Percentiles rank a stretch among this genome's conserved stretches.
Conservation (phyloP, 64 coral and sea anemone species). For the Porites lutea region DNA sequence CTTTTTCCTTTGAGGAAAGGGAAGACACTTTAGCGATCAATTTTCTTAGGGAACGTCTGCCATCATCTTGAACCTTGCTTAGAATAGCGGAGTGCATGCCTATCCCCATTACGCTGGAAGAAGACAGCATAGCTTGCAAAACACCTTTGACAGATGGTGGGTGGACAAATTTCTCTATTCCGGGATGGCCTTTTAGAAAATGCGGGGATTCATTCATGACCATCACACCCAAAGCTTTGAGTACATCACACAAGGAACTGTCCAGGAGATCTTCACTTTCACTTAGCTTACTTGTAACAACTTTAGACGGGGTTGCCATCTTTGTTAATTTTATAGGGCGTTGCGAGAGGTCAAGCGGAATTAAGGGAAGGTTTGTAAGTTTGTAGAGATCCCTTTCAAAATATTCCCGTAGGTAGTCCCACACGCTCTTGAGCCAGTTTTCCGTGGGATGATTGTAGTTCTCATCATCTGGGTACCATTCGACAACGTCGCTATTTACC, state of each 20-base stretch:
- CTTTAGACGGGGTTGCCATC: slow-evolving; percentile 54
- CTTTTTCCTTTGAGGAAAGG: too few species aligned
- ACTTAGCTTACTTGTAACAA: slow-evolving; percentile 36
- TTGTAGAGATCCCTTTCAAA: slow-evolving; percentile 10
- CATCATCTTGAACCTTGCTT: too few species aligned
- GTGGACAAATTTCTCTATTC: slow-evolving; percentile 28
- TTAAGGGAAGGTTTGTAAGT: neutral
- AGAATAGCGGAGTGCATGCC: slow-evolving; percentile 1
- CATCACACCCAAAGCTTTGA: slow-evolving; percentile 49
- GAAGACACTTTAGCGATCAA: too few species aligned
- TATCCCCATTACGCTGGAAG: neutral
- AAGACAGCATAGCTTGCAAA: slow-evolving; percentile 46
- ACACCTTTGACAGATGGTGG: slow-evolving; percentile 65
- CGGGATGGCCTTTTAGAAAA: slow-evolving; percentile 38
- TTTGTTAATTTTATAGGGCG: slow-evolving; percentile 23
- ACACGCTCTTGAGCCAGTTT: slow-evolving; percentile 65
- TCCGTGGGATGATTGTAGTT: neutral
- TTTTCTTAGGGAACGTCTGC: too few species aligned
- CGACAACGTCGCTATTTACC: slow-evolving; percentile 19
- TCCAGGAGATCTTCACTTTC: neutral
- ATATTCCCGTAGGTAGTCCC: slow-evolving; percentile 67
- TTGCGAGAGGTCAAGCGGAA: slow-evolving; percentile 26
- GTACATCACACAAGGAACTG: neutral
- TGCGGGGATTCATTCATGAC: slow-evolving; percentile 66
- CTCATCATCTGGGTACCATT: slow-evolving; percentile 25